A percentile compares a stretch with the other conserved stretches of the same genome.
phyloP scores from a whole-genome alignment of 2,113 vertebrate genomes.

The Sminthopsis crassicaudata region DNA sequence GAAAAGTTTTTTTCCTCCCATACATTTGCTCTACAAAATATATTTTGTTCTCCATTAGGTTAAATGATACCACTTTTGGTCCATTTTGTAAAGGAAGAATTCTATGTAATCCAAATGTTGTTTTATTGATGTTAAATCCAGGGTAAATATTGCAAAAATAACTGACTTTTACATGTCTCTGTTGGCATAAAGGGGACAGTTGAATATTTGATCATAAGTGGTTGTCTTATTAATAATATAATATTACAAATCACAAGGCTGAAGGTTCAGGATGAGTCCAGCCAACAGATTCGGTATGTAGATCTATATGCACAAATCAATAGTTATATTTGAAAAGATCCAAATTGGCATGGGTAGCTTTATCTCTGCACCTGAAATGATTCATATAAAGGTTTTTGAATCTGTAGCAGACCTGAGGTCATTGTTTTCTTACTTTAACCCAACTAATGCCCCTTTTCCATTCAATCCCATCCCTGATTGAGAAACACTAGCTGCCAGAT shows the following conservation, averaged over 20 bases:
- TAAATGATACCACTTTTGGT: constrained; percentile 48
- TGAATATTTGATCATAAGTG: constrained; percentile 9
- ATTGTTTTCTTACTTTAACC: background rate
- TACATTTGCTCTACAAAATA: constrained; percentile 53
- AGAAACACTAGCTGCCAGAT: background rate
- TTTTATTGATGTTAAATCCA: constrained; percentile 57
- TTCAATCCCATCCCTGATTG: background rate
- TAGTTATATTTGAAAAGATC: background rate
- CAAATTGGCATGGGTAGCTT: background rate
- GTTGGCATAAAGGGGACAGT: constrained; percentile 38
- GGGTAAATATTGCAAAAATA: constrained; percentile 47
- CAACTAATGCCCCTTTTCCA: background rate
- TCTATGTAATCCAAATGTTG: constrained; percentile 47
- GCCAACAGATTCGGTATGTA: accelerated
- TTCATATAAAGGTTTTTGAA: accelerated
- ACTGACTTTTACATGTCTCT: constrained; percentile 48
- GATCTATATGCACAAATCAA: background rate
- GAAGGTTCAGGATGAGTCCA: background rate
- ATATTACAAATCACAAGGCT: background rate
- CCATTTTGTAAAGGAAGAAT: constrained; percentile 49
- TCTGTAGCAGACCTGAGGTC: background rate
- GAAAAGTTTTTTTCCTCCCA: constrained; percentile 54
- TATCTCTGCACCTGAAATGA: background rate
- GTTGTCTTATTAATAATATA: constrained; percentile 26
- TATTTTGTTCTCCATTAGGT: constrained; percentile 68